These are phyloP conservation scores for Caenorhabditis japonica DNA, from an alignment of 2,888 invertebrate genomes.

Conservation along the genomic window DNA sequence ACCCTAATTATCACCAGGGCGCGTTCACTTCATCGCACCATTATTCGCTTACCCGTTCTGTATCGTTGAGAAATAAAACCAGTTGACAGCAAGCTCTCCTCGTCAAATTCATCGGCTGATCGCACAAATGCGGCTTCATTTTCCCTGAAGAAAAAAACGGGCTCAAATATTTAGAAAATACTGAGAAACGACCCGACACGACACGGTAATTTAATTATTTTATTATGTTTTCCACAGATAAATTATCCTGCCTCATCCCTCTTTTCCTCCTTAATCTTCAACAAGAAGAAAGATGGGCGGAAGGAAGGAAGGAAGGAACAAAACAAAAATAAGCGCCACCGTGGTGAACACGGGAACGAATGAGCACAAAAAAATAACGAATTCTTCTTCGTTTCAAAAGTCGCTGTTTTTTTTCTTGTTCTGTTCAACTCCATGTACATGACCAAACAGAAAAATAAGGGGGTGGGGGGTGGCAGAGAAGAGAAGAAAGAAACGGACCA, in stretches of 20 bases:
- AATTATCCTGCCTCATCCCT: background rate
- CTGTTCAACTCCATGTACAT: no score
- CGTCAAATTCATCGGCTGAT: constrained; percentile 67
- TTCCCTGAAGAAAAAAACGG: background rate
- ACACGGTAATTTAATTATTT: constrained; percentile 42
- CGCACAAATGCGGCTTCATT: constrained; percentile 62
- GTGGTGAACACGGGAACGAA: no score
- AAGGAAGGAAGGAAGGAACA: background rate
- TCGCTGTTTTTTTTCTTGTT: constrained; percentile 3
- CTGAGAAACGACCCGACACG: no score
- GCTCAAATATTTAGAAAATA: no score
- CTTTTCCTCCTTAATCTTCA: constrained; percentile 7
- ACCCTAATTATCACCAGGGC: no score
- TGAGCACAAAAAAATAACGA: no score
- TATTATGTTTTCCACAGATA: constrained; percentile 34
- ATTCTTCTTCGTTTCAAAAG: no score
- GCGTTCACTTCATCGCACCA: no score
- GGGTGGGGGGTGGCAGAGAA: constrained; percentile 9
- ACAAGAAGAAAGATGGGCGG: constrained; percentile 10
- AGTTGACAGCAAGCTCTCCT: constrained; percentile 65
- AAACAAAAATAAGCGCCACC: constrained; percentile 38
- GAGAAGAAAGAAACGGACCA: constrained; percentile 8
- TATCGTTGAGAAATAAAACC: constrained; percentile 63
- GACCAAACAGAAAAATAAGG: constrained; percentile 26
- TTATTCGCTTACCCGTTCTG: constrained; percentile 56